These are phyloP conservation scores for Corythoichthys intestinalis DNA, from an alignment of 2,113 vertebrate species.

Conservation along the genomic window DNA sequence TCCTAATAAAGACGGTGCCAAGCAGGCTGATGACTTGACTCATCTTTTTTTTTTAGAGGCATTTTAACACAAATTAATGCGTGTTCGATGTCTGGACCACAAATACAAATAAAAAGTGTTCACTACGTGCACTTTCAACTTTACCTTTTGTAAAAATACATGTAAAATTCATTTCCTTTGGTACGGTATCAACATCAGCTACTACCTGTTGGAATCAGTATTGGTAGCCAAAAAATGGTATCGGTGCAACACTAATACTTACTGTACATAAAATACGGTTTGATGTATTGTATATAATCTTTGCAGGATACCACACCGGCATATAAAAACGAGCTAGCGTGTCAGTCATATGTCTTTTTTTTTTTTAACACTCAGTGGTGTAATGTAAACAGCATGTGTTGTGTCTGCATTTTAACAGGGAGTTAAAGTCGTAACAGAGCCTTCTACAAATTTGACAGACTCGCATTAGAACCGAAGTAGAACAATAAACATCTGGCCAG, in stretches of 20 bases:
- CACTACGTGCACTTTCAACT: too few species aligned
- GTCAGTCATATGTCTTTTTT: conserved; percentile 15
- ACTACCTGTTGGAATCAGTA: too few species aligned
- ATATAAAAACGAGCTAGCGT: conserved; percentile 6
- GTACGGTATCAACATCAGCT: too few species aligned
- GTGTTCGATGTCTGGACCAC: too few species aligned
- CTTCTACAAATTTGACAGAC: conserved; percentile 24
- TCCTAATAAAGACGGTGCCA: conserved; percentile 51
- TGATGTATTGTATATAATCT: not conserved
- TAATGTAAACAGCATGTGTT: conserved; percentile 40
- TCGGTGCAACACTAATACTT: too few species aligned
- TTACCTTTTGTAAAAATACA: too few species aligned
- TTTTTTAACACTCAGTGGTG: conserved; percentile 13
- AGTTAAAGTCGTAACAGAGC: conserved; percentile 49
- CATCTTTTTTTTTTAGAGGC: not conserved
- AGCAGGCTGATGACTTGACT: conserved; percentile 41
- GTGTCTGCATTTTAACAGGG: conserved; percentile 36
- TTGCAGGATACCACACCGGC: not conserved
- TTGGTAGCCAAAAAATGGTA: too few species aligned
- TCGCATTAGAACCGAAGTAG: conserved; percentile 37
- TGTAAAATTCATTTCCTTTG: too few species aligned
- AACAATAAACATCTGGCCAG: conserved; percentile 57
- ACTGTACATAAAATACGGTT: too few species aligned
- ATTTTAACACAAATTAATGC: not conserved
- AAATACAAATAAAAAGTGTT: too few species aligned